Evolutionary conservation across 2,888 invertebrate genomes (phyloP).

Genomic region (Scaptodrosophila latifasciaeformis): DNA sequence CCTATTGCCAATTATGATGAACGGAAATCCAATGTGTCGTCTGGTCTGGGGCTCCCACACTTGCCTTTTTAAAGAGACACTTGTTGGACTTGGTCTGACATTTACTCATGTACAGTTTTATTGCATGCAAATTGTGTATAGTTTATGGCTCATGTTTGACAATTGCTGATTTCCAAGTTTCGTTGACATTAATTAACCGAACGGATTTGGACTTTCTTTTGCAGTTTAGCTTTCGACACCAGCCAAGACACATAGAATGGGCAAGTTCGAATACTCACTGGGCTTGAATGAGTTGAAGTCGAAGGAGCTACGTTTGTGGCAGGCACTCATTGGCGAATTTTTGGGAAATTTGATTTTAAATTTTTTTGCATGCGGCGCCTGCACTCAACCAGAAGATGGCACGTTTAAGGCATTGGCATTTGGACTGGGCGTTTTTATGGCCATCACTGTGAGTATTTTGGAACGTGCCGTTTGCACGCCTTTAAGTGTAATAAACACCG

Average conservation of each 20-base stretch:
- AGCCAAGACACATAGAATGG: constrained; percentile 57
- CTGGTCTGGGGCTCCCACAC: no score
- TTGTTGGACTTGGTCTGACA: no score
- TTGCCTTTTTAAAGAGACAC: no score
- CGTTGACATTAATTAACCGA: background rate
- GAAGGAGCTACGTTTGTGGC: constrained; percentile 82
- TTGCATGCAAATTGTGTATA: constrained; percentile 38
- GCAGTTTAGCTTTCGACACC: constrained; percentile 32
- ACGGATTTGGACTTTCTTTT: constrained; percentile 10
- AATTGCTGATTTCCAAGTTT: constrained; percentile 40
- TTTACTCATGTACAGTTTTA: no score
- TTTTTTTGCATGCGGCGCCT: constrained; percentile 91
- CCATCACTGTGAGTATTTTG: constrained; percentile 80
- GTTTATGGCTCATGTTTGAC: constrained; percentile 32
- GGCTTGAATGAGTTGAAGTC: constrained; percentile 84
- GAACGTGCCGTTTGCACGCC: background rate
- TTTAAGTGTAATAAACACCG: background rate
- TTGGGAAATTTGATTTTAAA: constrained; percentile 89
- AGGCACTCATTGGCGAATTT: constrained; percentile 90
- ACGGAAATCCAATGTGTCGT: no score
- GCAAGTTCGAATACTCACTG: constrained; percentile 79
- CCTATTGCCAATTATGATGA: no score
- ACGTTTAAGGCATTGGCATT: constrained; percentile 87
- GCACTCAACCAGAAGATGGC: constrained; percentile 77
- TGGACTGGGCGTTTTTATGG: constrained; percentile 88